Evolutionary conservation across 2,888 invertebrate species (phyloP).

Genomic region (Tipula confusa): DNA sequence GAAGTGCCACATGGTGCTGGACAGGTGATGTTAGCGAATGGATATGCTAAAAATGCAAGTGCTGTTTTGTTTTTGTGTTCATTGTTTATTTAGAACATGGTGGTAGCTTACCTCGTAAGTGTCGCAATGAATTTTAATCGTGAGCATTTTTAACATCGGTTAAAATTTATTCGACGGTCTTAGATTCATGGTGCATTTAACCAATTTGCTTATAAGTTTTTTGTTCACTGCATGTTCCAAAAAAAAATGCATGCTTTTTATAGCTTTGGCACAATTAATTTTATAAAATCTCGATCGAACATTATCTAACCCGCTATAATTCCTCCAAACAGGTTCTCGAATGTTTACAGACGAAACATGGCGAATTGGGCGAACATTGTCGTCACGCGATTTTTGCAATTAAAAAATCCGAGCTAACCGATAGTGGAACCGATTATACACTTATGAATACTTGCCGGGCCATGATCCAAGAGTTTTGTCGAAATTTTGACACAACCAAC

Average conservation of each 20-base stretch:
- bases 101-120: background rate
- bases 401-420: conserved; percentile 77
- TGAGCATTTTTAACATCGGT: background rate
- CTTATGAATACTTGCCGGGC: conserved; percentile 77
- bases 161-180: background rate
- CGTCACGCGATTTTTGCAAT: conserved; percentile 78
- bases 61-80: conserved; percentile 31
- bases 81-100: background rate
- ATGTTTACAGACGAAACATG: conserved; percentile 66
- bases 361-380: conserved; percentile 64
- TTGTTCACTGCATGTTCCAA: conserved; percentile 34
- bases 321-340: conserved; percentile 63
- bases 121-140: background rate
- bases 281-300: background rate
- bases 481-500: conserved; percentile 62
- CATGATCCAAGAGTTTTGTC: conserved; percentile 83
- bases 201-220: background rate
- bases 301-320: background rate
- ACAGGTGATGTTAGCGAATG: conserved; percentile 44
- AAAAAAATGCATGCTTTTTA: background rate
- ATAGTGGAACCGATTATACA: conserved; percentile 83
- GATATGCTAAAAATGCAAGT: conserved; percentile 49
- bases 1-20: conserved; percentile 63
- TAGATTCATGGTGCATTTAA: background rate
- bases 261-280: background rate